Evolutionary conservation across 2,888 invertebrate species (phyloP).

Genomic region (Pandemis cinnamomeana): DNA sequence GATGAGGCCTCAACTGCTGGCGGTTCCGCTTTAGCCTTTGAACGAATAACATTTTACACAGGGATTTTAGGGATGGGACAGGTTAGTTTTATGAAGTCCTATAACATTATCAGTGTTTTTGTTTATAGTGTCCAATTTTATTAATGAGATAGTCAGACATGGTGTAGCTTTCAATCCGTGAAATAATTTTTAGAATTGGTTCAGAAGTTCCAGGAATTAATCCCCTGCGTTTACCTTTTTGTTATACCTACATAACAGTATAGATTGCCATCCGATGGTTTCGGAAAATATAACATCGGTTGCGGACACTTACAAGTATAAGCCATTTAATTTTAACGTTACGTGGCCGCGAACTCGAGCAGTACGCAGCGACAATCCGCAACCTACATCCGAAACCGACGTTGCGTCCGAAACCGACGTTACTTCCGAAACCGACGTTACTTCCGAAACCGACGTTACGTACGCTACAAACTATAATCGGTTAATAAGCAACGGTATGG

Average conservation of each 20-base stretch:
- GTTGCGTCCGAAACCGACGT: background rate
- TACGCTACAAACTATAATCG: background rate
- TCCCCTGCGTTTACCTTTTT: no score
- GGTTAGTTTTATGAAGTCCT: background rate
- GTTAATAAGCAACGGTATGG: background rate
- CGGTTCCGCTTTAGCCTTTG: conserved; percentile 41
- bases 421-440: no score
- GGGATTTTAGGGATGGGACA: no score
- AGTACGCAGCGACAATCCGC: background rate
- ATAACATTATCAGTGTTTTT: background rate
- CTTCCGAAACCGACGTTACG: no score
- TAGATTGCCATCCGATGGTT: background rate
- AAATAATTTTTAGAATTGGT: no score
- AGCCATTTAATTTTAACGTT: background rate
- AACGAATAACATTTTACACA: conserved; percentile 2
- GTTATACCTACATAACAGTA: no score
- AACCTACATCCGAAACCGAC: background rate
- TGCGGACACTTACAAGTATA: background rate
- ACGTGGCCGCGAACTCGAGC: no score
- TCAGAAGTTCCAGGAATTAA: no score
- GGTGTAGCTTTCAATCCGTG: no score
- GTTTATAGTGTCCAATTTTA: no score
- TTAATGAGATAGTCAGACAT: no score
- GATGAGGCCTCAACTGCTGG: conserved; percentile 61
- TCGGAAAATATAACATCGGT: background rate